A percentile compares a stretch with the other conserved stretches of the same genome.
Conservation (phyloP, 2,113 vertebrate genomes). For the Calyptomena viridis region DNA sequence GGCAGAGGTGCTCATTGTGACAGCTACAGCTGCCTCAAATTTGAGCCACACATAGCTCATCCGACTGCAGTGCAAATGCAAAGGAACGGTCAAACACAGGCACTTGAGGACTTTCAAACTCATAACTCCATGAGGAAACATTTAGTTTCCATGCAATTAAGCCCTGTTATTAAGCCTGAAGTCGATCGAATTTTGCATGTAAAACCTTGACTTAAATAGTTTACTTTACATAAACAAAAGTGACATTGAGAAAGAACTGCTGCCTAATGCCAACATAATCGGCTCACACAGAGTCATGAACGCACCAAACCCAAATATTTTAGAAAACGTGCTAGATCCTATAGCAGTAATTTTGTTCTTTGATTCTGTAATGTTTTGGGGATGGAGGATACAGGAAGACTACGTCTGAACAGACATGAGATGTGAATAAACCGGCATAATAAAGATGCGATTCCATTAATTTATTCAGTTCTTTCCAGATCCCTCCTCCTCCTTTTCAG, state of each 20-base stretch:
- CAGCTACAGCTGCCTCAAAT: not conserved
- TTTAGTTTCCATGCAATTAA: not conserved
- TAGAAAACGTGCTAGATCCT: not conserved
- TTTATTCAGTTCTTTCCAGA: not conserved
- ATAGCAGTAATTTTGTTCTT: not conserved
- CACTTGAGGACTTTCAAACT: not conserved
- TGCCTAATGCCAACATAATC: not conserved
- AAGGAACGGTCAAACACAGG: accelerated
- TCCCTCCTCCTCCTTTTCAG: not conserved
- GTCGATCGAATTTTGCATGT: not conserved
- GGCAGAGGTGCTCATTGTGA: not conserved
- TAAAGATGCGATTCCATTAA: not conserved
- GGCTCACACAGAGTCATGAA: not conserved
- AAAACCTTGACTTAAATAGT: not conserved
- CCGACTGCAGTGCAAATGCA: accelerated
- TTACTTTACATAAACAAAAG: not conserved
- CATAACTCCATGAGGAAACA: accelerated
- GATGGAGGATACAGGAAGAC: not conserved
- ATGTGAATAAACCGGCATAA: not conserved
- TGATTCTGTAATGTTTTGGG: not conserved
- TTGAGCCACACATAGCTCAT: not conserved
- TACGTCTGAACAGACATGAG: not conserved
- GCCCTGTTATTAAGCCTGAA: not conserved
- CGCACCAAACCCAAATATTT: not conserved
- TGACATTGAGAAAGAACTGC: not conserved